Evolutionary conservation across 2,113 vertebrate species (phyloP).

Genomic region (Cochlearius cochlearius): DNA sequence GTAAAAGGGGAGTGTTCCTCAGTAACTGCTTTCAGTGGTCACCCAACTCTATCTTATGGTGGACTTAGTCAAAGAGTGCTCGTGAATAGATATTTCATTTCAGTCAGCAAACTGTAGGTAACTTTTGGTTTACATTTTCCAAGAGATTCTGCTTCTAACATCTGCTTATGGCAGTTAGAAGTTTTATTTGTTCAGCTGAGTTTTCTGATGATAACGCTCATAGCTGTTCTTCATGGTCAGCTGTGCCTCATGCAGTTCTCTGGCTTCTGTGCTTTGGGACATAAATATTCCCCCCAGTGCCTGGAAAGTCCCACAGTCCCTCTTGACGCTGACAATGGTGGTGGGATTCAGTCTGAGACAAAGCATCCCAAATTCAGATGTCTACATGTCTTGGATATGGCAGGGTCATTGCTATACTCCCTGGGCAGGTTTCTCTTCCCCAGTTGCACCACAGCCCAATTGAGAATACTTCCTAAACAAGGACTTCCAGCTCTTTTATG

Average conservation of each 20-base stretch:
- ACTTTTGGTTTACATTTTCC: not conserved
- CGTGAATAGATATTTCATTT: not conserved
- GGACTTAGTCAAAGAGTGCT: not conserved
- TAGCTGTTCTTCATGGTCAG: not conserved
- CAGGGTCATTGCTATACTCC: not conserved
- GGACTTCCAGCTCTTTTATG: not conserved
- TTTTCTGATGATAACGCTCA: not conserved
- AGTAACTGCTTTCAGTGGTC: not conserved
- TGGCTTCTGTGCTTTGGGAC: not conserved
- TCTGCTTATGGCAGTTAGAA: not conserved
- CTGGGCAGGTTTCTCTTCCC: not conserved
- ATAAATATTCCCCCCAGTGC: not conserved
- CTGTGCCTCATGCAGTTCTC: not conserved
- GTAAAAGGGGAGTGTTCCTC: fast-evolving
- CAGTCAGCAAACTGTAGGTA: not conserved
- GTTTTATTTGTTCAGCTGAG: not conserved
- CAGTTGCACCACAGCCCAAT: not conserved
- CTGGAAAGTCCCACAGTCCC: not conserved
- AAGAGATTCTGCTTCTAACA: not conserved
- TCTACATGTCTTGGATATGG: not conserved
- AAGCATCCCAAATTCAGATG: not conserved
- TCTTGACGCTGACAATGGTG: not conserved
- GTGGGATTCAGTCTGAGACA: not conserved
- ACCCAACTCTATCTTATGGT: not conserved
- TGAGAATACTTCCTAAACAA: not conserved